Base-by-base conservation (phyloP, 2,113 vertebrate genomes). In the Coturnix japonica region DNA sequence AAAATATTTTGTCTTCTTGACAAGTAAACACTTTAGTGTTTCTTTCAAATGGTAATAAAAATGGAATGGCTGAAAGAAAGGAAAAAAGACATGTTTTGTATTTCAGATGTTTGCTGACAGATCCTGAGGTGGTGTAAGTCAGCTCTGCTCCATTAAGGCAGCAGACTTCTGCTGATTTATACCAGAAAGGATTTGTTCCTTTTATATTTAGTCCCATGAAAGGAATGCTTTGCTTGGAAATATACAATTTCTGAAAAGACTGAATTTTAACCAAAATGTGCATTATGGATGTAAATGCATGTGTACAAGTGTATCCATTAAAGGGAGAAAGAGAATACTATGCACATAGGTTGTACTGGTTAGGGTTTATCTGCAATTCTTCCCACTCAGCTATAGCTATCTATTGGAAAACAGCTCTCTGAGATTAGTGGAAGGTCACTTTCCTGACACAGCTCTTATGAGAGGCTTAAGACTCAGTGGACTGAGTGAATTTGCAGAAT, bases 31-130 rank as follows among this genome's bases (percentile, higher is more conserved):
- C 75, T 81, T 77, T 9, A 67, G 49, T 81, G 57, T 54, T 85
- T 67, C 47, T 80, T 84, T 85, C 77, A 69, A 89, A 89, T 49
- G 35, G 51, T 85, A 79, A 67, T 89, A 85, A 93, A 91, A 90
- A 65, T 33, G 22, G 79, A 78, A 60, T 47, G 33, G 33, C 64
- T 87, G 87, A 70, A 89, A 85, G 82, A 49, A 60, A 67, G 31
- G 21, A 43, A 87, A 71, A 92, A 76, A n/a, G 26, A 33, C 47
- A 30, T 77, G 35, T 56, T 91, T 93, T 81, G 61, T 91, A 16
- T 95, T 81, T 79, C 53, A 61, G 51, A 30, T 79, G 54, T 60
- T 91, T 76, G 7, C 75, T 82, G 75, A 56, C 75, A 85, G 23
- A 57, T 80, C 47, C 51, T 69, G 72, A 80, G 56, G 60, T 87